Conservation (phyloP, 2,797 vertebrate species). For the Hydrophis major region DNA sequence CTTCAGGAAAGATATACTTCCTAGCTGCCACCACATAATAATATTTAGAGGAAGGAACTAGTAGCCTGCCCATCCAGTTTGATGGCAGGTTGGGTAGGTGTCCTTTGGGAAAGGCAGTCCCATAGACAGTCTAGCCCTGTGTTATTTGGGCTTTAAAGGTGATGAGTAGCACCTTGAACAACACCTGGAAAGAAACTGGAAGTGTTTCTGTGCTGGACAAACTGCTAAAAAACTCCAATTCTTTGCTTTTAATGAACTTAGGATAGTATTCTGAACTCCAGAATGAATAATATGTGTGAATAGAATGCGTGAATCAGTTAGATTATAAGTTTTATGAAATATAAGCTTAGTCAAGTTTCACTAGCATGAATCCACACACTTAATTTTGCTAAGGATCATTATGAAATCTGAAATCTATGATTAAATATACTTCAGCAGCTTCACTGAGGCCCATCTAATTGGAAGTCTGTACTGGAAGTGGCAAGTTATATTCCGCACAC, state of each 20-base stretch:
- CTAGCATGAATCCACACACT: not conserved
- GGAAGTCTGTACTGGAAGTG: not conserved
- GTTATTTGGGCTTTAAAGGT: not conserved
- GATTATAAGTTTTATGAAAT: not conserved
- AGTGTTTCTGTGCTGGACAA: not conserved
- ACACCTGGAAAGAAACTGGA: not conserved
- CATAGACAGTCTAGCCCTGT: not conserved
- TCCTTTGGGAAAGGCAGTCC: not conserved
- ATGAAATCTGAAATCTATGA: not conserved
- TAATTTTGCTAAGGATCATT: not conserved
- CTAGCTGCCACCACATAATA: not conserved
- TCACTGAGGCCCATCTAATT: fast-evolving
- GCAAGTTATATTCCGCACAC: not conserved
- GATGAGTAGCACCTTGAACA: not conserved
- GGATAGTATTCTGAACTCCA: not conserved
- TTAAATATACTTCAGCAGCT: not conserved
- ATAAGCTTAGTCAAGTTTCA: not conserved
- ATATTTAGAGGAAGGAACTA: not conserved
- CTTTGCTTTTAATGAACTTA: not conserved
- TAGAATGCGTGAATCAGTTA: not conserved
- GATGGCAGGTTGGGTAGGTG: not conserved
- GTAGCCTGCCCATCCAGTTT: not conserved
- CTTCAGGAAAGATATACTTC: not conserved
- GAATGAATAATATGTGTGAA: not conserved
- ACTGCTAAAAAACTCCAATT: not conserved